These are phyloP conservation scores for Mesocentrotus franciscanus DNA, from an alignment of 53 echinoderm and acorn worm species.

Conservation along the genomic window DNA sequence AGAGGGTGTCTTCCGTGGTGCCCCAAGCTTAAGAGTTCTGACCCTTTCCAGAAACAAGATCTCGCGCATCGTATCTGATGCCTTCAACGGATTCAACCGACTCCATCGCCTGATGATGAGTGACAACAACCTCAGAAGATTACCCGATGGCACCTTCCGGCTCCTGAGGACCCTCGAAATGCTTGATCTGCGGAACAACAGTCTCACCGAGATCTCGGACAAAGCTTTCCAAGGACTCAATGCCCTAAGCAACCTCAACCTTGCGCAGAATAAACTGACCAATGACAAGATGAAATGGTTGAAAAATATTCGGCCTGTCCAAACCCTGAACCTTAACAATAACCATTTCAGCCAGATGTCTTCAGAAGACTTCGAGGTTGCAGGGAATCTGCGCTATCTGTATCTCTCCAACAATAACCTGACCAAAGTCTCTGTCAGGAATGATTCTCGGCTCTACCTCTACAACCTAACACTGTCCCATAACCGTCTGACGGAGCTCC, in stretches of 20 bases:
- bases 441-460: constrained; percentile 48
- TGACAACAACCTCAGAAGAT: constrained; percentile 64
- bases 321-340: constrained; percentile 48
- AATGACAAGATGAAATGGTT: constrained; percentile 53
- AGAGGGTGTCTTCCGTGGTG: constrained; percentile 69
- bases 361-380: constrained; percentile 42
- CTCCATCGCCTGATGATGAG: constrained; percentile 65
- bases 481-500: constrained; percentile 29
- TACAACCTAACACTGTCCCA: constrained; percentile 51
- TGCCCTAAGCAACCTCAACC: constrained; percentile 61
- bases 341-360: constrained; percentile 32
- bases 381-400: constrained; percentile 40
- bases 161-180: constrained; percentile 52
- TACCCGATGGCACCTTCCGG: constrained; percentile 64
- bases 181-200: constrained; percentile 73
- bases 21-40: constrained; percentile 72
- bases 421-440: background rate
- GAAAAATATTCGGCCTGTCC: background rate
- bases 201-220: constrained; percentile 60
- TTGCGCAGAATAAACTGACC: constrained; percentile 67
- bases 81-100: constrained; percentile 65
- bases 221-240: constrained; percentile 65
- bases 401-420: constrained; percentile 60
- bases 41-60: constrained; percentile 75
- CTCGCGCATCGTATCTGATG: constrained; percentile 46